Percentiles rank a stretch among this genome's conserved stretches.
phyloP scores from a whole-genome alignment of 2,113 vertebrate species.

The Nothocercus julius region DNA sequence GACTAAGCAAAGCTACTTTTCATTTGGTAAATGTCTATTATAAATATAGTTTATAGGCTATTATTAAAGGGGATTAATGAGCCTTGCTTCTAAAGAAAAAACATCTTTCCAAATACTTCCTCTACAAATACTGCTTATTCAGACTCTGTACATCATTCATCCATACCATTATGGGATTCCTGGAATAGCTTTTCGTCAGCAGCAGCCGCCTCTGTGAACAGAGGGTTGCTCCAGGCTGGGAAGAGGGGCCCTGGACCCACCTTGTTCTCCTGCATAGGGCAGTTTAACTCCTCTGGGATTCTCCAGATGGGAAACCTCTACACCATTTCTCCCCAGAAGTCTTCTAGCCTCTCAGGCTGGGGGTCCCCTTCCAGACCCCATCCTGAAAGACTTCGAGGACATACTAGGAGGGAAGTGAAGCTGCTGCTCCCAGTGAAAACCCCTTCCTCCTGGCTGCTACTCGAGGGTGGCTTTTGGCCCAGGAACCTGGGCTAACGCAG shows the following conservation, averaged over 20 bases:
- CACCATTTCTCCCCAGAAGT: background rate
- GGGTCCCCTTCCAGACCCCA: background rate
- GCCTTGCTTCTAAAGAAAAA: constrained; percentile 41
- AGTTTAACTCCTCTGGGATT: background rate
- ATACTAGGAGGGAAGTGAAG: background rate
- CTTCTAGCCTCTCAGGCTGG: background rate
- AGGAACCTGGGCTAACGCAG: background rate
- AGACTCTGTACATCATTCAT: constrained; percentile 25
- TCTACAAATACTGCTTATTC: background rate
- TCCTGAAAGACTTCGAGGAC: background rate
- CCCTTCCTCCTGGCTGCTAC: background rate
- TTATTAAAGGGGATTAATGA: constrained; percentile 43
- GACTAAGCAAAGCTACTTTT: constrained; percentile 12
- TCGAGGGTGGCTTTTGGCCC: background rate
- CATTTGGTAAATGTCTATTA: constrained; percentile 17
- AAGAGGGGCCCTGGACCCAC: background rate
- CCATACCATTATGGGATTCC: background rate
- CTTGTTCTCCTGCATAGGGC: background rate
- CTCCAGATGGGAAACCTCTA: background rate
- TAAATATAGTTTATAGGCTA: constrained; percentile 14
- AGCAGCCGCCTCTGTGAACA: background rate
- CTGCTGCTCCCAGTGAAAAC: background rate
- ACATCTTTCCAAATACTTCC: background rate
- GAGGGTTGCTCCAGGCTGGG: background rate
- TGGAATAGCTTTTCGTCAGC: background rate